Base-by-base conservation (phyloP, 2,797 vertebrate genomes). In the Bovichtus variegatus region DNA sequence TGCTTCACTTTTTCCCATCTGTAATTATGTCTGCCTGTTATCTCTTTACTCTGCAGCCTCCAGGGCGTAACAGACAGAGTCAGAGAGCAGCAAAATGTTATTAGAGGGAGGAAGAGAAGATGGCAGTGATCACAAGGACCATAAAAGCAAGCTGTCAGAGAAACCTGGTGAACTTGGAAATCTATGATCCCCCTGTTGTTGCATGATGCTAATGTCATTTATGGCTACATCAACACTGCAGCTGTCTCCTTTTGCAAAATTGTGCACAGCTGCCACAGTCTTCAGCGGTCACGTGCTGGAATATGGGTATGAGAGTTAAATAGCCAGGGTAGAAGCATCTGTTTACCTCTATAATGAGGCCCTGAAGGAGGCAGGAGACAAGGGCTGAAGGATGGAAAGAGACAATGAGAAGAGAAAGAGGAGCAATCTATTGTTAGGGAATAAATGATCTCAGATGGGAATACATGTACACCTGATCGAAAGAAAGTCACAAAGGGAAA, bases 1-100 rank as follows among this genome's bases (percentile, higher is more conserved):
- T 78, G 69, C 49, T 71, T 82, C 60, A 57, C 38, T 81, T 83
- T 76, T 78, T 58, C 66, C 66, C 68, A 12, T 78, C 77, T 83
- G 69, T 85, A 85, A 89, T 90, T 77, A 89, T 27, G 71, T 71
- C 73, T 9, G 71, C 73, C 74, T 78, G 67, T 84, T 88, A 87
- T 87, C 70, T 70, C 79, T 74, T 82, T 77, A 44, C 65, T 55
- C 85, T 43, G 69, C 69, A 76, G 78, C 78, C 84, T 82, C 74
- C 44, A 15, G 81, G 76, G 74, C 40, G 8, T 13, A 61, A 66
- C 72, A 59, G 63, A 66, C 55, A 51, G 61, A 80, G 43, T 9
- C 25, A 60, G 51, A 59, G 25, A 62, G 57, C 67, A 68, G 58
- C 71, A 10, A 80, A 78, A 84, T 74, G 76, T 65, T 82, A 87